Percentiles rank a stretch among this genome's conserved stretches.
phyloP scores from a whole-genome alignment of 2,113 vertebrate genomes.

The Cercopithecus mona region DNA sequence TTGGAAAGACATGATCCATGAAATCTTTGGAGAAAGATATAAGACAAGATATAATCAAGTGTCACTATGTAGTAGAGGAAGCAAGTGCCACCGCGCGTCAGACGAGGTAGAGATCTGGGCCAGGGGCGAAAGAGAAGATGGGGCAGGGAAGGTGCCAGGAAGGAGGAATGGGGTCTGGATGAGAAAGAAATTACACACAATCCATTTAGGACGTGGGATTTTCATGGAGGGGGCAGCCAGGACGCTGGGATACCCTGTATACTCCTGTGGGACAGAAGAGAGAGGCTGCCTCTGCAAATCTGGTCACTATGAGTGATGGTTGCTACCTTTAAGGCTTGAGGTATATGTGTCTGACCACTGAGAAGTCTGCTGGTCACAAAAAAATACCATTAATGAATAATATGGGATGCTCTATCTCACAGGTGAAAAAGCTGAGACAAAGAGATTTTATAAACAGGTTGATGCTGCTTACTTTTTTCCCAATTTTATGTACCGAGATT shows the following conservation, averaged over 20 bases:
- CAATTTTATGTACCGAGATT: background rate
- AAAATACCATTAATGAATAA: background rate
- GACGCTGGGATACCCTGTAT: background rate
- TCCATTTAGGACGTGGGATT: background rate
- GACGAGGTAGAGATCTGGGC: background rate
- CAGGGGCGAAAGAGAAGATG: background rate
- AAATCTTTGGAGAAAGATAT: slow-evolving; percentile 18
- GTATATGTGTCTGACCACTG: background rate
- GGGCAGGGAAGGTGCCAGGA: background rate
- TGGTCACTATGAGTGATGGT: background rate
- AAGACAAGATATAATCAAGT: slow-evolving; percentile 48
- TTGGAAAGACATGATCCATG: slow-evolving; percentile 52
- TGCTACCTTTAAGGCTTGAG: background rate
- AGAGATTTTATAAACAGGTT: background rate
- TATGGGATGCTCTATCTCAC: background rate
- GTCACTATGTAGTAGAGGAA: slow-evolving; percentile 1
- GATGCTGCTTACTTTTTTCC: background rate
- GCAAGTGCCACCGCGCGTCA: background rate
- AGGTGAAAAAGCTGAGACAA: background rate
- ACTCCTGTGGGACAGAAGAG: background rate
- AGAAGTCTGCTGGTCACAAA: background rate
- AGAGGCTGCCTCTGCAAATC: background rate
- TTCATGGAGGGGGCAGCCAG: background rate
- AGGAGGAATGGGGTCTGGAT: background rate
- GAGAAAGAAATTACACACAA: background rate